Base-by-base conservation (phyloP, 2,113 vertebrate species). In the Columbina picui region DNA sequence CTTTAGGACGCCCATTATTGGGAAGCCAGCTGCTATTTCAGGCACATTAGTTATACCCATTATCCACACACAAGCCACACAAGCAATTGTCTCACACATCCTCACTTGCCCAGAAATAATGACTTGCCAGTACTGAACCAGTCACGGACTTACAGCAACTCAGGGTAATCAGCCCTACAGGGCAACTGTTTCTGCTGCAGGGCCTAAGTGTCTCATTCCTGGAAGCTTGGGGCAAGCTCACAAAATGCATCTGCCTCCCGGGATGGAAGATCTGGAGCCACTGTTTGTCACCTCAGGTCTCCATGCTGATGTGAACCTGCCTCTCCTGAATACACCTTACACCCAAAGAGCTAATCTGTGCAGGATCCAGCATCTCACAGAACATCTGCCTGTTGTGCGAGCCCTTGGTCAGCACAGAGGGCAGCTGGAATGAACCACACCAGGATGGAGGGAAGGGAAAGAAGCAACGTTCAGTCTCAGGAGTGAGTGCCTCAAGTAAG, bases 1-100 rank as follows among this genome's bases (percentile, higher is more conserved):
- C 88, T 92, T 94, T 77, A 63, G 83, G 88, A 97, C 93, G 92
- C 59, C 79, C 89, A 86, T 96, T 93, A 95, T 81, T 12, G 1
- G 68, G 70, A 89, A 95, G 83, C 63, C 93, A 94, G 83, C 76
- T 90, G 91, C 80, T 90, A 52, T 97, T 96, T 78, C 86, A 92
- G 80, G 76, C 64, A 74, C 76, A 89, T 93, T 92, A 95, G 90
- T 95, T 93, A 73, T 34, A 77, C 6, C 59, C 94, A 83, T 94
- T 94, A 94, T 80, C 86, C 64, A 71, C 83, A 92, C 63, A 78
- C 29, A 77, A 93, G 43, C 60, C 63, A 36, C 43, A 14, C 4
- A 8, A 93, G 81, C 68, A 92, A 94, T 93, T 78, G 56, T 50
- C 87, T 87, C 15, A 3, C 22, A 10, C 56, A 47, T 89, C 69